These are phyloP conservation scores for Bedellia somnulentella DNA, from an alignment of 2,888 invertebrate species.

Conservation along the genomic window DNA sequence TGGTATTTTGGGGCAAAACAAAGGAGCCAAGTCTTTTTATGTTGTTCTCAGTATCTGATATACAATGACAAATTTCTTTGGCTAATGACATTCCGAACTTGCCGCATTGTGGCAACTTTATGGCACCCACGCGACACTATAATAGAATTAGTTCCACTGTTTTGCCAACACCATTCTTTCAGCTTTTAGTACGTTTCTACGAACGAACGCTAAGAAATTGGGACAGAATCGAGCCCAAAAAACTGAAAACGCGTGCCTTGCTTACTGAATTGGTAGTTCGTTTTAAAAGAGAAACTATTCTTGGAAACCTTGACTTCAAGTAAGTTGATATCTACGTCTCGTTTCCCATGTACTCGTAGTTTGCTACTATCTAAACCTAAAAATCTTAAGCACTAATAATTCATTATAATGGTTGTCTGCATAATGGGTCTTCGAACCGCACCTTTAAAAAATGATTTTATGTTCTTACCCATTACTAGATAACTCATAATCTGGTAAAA, in stretches of 20 bases:
- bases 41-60: constrained; percentile 29
- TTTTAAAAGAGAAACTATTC: constrained; percentile 3
- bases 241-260: constrained; percentile 35
- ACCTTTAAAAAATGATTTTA: too few relatives aligned
- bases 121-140: constrained; percentile 55
- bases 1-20: constrained; percentile 21
- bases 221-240: constrained; percentile 27
- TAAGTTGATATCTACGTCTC: too few relatives aligned
- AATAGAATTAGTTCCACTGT: constrained; percentile 55
- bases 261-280: constrained; percentile 3
- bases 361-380: too few relatives aligned
- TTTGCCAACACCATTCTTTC: constrained; percentile 38
- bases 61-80: constrained; percentile 32
- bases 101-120: constrained; percentile 51
- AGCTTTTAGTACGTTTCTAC: constrained; percentile 29
- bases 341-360: too few relatives aligned
- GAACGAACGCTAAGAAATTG: constrained; percentile 31
- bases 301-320: too few relatives aligned
- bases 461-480: too few relatives aligned
- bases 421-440: too few relatives aligned
- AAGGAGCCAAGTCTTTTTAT: constrained; percentile 23
- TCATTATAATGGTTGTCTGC: too few relatives aligned
- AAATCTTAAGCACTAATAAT: too few relatives aligned
- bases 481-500: too few relatives aligned
- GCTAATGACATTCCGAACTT: constrained; percentile 38